Evolutionary conservation across 2,888 invertebrate species (phyloP).

Genomic region (Pemphredon lugubris): DNA sequence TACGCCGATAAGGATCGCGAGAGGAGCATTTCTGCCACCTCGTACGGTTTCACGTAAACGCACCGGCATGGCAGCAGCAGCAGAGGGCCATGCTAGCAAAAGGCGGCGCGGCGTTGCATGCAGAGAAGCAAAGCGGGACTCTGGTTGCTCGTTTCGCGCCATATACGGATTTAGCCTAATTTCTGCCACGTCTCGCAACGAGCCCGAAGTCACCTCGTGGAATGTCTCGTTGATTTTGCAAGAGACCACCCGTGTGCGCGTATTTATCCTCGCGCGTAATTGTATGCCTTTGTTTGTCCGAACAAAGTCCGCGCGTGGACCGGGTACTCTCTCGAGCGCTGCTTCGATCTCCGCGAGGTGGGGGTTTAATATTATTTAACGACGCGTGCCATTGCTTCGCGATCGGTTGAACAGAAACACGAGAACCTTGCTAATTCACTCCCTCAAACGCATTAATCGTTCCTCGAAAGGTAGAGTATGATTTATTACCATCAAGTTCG

Average conservation of each 20-base stretch:
- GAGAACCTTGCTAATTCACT: too few species aligned
- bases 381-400: too few species aligned
- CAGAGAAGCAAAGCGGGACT: conserved; percentile 49
- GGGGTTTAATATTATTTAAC: too few species aligned
- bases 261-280: conserved; percentile 22
- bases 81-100: not conserved
- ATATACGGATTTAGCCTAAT: conserved; percentile 70
- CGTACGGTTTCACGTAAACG: conserved; percentile 19
- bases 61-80: not conserved
- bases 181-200: conserved; percentile 57
- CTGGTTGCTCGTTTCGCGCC: conserved; percentile 49
- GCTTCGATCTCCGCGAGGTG: not conserved
- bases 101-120: not conserved
- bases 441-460: too few species aligned
- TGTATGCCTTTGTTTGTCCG: not conserved
- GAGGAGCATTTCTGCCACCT: not conserved
- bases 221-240: conserved; percentile 60
- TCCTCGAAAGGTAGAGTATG: too few species aligned
- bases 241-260: conserved; percentile 13
- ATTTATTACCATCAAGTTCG: too few species aligned
- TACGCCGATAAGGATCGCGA: not conserved
- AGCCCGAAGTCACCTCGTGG: conserved; percentile 42
- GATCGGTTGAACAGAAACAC: too few species aligned
- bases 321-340: not conserved
- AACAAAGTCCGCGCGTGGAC: not conserved